A percentile compares a stretch with the other conserved stretches of the same genome.
phyloP scores from a whole-genome alignment of 2,113 vertebrate genomes.

The Chaetorhynchus papuensis region DNA sequence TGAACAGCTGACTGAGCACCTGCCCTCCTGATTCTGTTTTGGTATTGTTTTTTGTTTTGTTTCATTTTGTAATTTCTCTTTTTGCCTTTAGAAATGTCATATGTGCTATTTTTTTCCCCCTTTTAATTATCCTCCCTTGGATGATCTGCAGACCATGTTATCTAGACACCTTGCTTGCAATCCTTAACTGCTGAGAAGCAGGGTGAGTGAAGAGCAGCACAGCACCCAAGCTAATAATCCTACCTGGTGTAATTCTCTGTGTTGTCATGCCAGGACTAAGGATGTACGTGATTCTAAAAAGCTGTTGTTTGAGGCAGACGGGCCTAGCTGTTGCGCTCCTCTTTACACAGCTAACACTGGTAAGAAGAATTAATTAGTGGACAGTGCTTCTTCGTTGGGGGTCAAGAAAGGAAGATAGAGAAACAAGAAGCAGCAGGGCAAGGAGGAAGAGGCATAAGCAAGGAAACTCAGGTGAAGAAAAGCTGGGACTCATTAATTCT shows the following conservation, averaged over 20 bases:
- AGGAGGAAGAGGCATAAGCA: not conserved
- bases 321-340: not conserved
- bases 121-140: not conserved
- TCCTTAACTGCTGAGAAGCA: not conserved
- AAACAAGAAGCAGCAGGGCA: not conserved
- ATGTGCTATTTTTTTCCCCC: not conserved
- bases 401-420: not conserved
- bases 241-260: not conserved
- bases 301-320: not conserved
- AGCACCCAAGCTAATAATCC: not conserved
- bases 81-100: not conserved
- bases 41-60: not conserved
- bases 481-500: not conserved
- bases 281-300: not conserved
- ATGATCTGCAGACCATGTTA: not conserved
- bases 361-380: not conserved
- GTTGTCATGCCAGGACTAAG: not conserved
- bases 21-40: not conserved
- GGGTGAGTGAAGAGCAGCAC: not conserved
- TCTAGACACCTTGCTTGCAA: accelerated
- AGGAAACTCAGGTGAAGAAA: not conserved
- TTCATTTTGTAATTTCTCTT: not conserved
- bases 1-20: not conserved
- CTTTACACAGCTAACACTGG: not conserved
- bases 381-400: not conserved